phyloP scores from a whole-genome alignment of 2,113 vertebrate species.

The Cacatua alba region DNA sequence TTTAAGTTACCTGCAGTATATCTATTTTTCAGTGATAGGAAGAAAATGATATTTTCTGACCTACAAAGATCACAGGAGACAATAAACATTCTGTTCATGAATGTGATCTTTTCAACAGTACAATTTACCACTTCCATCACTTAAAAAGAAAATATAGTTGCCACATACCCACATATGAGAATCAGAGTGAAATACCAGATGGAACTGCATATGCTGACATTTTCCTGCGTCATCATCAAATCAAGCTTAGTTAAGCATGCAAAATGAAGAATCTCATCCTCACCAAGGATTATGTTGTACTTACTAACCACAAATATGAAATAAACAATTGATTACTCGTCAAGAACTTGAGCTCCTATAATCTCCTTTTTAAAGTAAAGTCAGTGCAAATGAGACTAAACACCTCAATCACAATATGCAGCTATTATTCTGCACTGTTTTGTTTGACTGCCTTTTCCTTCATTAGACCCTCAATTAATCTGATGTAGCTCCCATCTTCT shows the following conservation, averaged over 20 bases:
- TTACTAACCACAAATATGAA: background rate
- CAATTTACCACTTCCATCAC: background rate
- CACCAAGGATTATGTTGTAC: background rate
- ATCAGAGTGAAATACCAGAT: constrained; percentile 44
- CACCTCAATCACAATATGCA: background rate
- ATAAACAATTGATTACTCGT: background rate
- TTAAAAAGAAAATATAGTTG: constrained; percentile 25
- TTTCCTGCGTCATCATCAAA: constrained; percentile 3
- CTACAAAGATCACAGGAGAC: background rate
- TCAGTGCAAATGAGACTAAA: background rate
- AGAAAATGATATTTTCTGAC: background rate
- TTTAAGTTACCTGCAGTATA: background rate
- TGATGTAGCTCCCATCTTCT: background rate
- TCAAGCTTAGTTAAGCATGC: background rate
- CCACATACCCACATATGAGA: background rate
- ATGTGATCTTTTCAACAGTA: background rate
- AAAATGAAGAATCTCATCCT: background rate
- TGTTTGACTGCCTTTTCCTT: background rate
- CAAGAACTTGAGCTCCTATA: background rate
- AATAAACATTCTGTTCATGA: background rate
- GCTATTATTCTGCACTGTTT: background rate
- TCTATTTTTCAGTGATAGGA: background rate
- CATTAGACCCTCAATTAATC: background rate
- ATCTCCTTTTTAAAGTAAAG: background rate
- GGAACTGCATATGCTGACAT: constrained; percentile 45